Evolutionary conservation across 2,888 invertebrate species (phyloP).

Genomic region (Blastobasis adustella): DNA sequence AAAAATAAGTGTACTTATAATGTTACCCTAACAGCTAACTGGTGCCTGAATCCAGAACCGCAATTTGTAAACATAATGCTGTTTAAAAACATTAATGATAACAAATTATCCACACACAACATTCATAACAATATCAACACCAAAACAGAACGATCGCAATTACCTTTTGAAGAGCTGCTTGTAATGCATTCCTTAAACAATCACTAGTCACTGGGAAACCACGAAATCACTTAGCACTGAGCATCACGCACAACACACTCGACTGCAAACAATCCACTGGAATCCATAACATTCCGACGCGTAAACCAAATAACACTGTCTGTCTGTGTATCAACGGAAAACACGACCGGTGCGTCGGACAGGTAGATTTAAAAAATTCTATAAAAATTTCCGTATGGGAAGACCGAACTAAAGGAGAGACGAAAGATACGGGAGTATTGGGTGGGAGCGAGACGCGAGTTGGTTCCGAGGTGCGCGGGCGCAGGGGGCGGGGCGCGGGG

Average conservation of each 20-base stretch:
- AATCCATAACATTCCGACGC: conserved; percentile 19
- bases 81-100: too few relatives aligned
- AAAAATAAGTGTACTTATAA: too few relatives aligned
- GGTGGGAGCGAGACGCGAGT: conserved; percentile 34
- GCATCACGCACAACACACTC: conserved; percentile 17
- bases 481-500: conserved; percentile 26
- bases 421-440: conserved; percentile 2
- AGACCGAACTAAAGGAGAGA: not conserved
- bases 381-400: conserved; percentile 32
- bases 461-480: conserved; percentile 11
- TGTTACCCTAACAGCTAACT: too few relatives aligned
- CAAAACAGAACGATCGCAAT: not conserved
- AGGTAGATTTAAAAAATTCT: conserved; percentile 50
- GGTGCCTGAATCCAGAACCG: too few relatives aligned
- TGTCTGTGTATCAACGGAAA: conserved; percentile 7
- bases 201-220: conserved; percentile 27
- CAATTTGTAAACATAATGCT: too few relatives aligned
- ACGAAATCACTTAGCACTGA: conserved; percentile 28
- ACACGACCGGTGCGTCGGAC: conserved; percentile 38
- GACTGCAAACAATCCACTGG: conserved; percentile 14
- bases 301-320: too few relatives aligned
- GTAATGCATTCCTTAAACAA: conserved; percentile 56
- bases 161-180: conserved; percentile 67
- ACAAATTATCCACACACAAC: too few relatives aligned
- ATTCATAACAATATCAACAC: too few relatives aligned